Conservation (phyloP, 2,113 vertebrate genomes). For the Polypterus bichir region DNA sequence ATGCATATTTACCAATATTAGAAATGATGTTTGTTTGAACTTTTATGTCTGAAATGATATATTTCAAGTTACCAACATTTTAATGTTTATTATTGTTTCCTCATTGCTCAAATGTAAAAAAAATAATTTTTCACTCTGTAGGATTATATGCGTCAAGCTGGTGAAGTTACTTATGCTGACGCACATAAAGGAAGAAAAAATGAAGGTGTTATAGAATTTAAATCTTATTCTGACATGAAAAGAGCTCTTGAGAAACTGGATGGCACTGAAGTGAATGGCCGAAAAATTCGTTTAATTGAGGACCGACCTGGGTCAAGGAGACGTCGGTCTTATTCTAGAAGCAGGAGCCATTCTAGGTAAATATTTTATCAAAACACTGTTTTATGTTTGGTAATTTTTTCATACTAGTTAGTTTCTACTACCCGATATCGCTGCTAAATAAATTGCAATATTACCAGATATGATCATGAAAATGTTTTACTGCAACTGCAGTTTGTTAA, state of each 20-base stretch:
- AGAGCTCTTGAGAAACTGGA: conserved; percentile 92
- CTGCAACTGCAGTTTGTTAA: no score
- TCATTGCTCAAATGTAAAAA: neutral
- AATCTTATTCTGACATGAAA: conserved; percentile 94
- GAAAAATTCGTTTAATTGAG: conserved; percentile 90
- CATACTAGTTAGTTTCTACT: no score
- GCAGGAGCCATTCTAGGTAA: conserved; percentile 79
- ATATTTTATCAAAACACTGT: neutral
- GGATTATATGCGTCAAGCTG: conserved; percentile 97
- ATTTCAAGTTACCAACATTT: no score
- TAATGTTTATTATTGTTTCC: no score
- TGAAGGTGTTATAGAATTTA: conserved; percentile 93
- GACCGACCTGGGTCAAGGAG: conserved; percentile 78
- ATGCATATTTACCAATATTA: no score
- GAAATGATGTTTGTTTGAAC: no score
- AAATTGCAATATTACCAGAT: no score
- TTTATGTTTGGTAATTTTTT: neutral
- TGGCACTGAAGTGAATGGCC: conserved; percentile 88
- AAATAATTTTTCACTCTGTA: conserved; percentile 25
- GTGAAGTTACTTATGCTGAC: conserved; percentile 92
- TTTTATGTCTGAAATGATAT: no score
- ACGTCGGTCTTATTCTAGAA: conserved; percentile 80
- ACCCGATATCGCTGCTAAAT: no score
- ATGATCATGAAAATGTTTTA: no score
- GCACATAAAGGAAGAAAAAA: conserved; percentile 88